Conservation (phyloP, 1,140 invertebrate species). For the Listronotus bonariensis region DNA sequence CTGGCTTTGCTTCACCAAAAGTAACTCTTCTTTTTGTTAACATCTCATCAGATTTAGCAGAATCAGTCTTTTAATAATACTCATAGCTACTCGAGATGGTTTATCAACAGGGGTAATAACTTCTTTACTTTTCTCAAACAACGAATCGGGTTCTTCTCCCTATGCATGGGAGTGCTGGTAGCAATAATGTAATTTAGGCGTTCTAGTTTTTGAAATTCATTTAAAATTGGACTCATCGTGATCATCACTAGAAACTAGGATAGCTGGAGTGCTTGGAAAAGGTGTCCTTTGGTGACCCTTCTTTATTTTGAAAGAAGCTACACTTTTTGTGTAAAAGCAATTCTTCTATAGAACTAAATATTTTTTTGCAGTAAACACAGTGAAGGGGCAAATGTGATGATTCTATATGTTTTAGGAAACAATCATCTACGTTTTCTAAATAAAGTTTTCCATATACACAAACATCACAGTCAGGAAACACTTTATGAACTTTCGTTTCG, state of each 20-base stretch:
- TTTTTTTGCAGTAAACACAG: slow-evolving; percentile 40
- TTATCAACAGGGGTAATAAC: slow-evolving; percentile 39
- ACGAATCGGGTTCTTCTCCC: slow-evolving; percentile 18
- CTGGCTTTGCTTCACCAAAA: slow-evolving; percentile 31
- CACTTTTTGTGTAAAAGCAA: slow-evolving; percentile 37
- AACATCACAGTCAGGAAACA: slow-evolving; percentile 40
- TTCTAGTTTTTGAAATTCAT: slow-evolving; percentile 12
- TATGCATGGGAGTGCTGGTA: slow-evolving; percentile 45
- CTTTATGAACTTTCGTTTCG: slow-evolving; percentile 39
- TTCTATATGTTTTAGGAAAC: slow-evolving; percentile 38
- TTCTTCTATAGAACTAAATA: slow-evolving; percentile 39
- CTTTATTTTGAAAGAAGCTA: slow-evolving; percentile 11
- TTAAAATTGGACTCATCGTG: slow-evolving; percentile 25
- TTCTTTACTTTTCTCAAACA: slow-evolving; percentile 31
- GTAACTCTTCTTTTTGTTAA: slow-evolving; percentile 41
- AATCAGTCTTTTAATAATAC: slow-evolving; percentile 27
- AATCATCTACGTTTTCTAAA: slow-evolving; percentile 7
- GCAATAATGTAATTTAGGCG: slow-evolving; percentile 26
- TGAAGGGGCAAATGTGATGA: slow-evolving; percentile 40
- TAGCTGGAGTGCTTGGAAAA: slow-evolving; percentile 6
- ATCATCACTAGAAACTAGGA: slow-evolving; percentile 9
- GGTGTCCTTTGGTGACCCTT: slow-evolving; percentile 34
- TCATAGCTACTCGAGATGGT: slow-evolving; percentile 13
- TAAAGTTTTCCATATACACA: slow-evolving; percentile 39
- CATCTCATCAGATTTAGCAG: slow-evolving; percentile 1